These are phyloP conservation scores for Drosophila tani DNA, from an alignment of 1,140 invertebrate species.

Conservation along the genomic window DNA sequence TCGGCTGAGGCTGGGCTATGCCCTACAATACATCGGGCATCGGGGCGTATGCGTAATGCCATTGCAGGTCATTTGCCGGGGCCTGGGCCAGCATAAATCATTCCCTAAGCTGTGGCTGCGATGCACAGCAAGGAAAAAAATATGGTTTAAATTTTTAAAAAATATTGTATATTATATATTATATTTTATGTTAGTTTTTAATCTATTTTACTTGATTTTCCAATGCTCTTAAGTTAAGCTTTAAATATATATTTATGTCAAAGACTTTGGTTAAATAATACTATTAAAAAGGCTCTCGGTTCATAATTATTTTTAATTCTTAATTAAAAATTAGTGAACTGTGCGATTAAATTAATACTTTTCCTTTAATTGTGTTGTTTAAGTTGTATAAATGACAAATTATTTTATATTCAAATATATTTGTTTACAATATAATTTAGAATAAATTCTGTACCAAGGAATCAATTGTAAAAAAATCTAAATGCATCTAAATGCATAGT, in stretches of 20 bases:
- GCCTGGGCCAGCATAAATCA: constrained; percentile 25
- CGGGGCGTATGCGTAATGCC: constrained; percentile 64
- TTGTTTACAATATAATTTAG: neutral
- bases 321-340: neutral
- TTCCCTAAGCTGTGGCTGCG: neutral
- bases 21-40: constrained; percentile 33
- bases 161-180: no score
- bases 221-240: neutral
- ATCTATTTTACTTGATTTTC: neutral
- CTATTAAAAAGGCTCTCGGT: no score
- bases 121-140: constrained; percentile 11
- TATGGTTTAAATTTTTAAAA: no score
- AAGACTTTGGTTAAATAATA: neutral
- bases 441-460: neutral
- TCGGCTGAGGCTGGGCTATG: constrained; percentile 25
- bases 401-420: no score
- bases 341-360: neutral
- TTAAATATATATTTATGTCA: neutral
- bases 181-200: no score
- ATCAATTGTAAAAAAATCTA: no score
- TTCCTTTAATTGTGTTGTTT: no score
- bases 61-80: constrained; percentile 30
- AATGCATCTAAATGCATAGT: no score
- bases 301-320: neutral
- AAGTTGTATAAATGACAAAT: no score